These are phyloP conservation scores for Sebastes matsubarae DNA, from an alignment of 2,797 vertebrate species.

Conservation along the genomic window DNA sequence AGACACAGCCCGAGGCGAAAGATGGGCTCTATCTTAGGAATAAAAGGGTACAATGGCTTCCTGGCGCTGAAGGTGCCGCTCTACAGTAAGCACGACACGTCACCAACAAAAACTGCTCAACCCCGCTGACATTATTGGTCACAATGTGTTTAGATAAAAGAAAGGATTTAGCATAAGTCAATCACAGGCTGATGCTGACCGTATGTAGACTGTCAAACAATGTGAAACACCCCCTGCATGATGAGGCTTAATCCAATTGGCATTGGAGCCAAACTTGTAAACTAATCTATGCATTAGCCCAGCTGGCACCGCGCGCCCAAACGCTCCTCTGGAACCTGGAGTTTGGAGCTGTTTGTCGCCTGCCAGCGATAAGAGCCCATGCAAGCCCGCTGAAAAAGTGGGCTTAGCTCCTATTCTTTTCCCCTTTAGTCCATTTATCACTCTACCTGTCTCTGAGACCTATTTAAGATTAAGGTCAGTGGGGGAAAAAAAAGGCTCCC, in stretches of 20 bases:
- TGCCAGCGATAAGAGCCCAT: constrained; percentile 75
- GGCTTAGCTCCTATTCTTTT: constrained; percentile 82
- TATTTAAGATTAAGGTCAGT: constrained; percentile 87
- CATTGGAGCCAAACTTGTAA: constrained; percentile 84
- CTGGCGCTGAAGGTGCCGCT: constrained; percentile 48
- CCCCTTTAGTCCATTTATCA: constrained; percentile 80
- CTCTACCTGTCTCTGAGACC: constrained; percentile 85
- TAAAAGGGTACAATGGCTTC: constrained; percentile 48
- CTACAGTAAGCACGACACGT: constrained; percentile 15
- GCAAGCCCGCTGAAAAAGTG: constrained; percentile 63
- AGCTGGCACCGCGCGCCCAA: constrained; percentile 72
- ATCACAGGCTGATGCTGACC: constrained; percentile 77
- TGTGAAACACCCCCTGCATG: constrained; percentile 70
- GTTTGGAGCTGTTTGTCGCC: constrained; percentile 75
- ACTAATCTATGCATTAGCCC: constrained; percentile 86
- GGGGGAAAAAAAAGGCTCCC: constrained; percentile 48
- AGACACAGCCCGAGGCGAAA: constrained; percentile 41
- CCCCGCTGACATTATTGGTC: constrained; percentile 67
- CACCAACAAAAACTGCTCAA: constrained; percentile 35
- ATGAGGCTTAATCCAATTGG: constrained; percentile 85
- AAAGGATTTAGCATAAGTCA: constrained; percentile 80
- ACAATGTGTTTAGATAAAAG: constrained; percentile 69
- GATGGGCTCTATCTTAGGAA: constrained; percentile 47
- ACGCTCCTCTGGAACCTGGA: constrained; percentile 77
- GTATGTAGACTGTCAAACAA: constrained; percentile 80